phyloP scores from a whole-genome alignment of 2,888 invertebrate species.

The Trichogramma evanescens region DNA sequence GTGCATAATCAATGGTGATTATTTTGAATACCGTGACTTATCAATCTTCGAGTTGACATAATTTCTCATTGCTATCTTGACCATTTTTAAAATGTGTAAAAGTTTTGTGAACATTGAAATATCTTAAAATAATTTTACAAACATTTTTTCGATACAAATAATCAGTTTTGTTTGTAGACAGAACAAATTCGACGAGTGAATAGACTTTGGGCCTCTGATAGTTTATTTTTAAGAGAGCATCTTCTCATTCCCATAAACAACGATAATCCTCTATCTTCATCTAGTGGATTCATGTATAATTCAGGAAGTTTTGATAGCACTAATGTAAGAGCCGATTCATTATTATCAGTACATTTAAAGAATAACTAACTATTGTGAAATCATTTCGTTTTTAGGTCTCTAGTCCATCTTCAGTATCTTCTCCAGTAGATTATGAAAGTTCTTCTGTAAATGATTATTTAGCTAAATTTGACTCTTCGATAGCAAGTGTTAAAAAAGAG shows the following conservation, averaged over 20 bases:
- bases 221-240: slow-evolving; percentile 82
- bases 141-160: background rate
- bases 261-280: slow-evolving; percentile 52
- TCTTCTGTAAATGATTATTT: slow-evolving; percentile 73
- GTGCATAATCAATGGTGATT: no score
- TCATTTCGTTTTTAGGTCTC: slow-evolving; percentile 23
- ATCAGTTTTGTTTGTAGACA: slow-evolving; percentile 59
- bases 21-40: no score
- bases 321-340: slow-evolving; percentile 17
- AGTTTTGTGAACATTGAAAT: no score
- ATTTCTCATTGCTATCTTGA: no score
- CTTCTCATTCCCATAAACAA: slow-evolving; percentile 76
- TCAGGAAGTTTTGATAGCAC: slow-evolving; percentile 23
- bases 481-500: slow-evolving; percentile 76
- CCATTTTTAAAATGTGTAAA: no score
- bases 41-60: no score
- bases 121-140: no score
- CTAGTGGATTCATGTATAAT: slow-evolving; percentile 25
- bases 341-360: background rate
- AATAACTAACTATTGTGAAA: slow-evolving; percentile 14
- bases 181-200: slow-evolving; percentile 89
- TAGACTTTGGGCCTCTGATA: slow-evolving; percentile 86
- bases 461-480: slow-evolving; percentile 75
- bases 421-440: slow-evolving; percentile 61
- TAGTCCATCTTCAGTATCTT: slow-evolving; percentile 39